Evolutionary conservation across 2,113 vertebrate genomes (phyloP), one percentile per base, ranked within the genome.

Genomic region (Ammospiza nelsoni): DNA sequence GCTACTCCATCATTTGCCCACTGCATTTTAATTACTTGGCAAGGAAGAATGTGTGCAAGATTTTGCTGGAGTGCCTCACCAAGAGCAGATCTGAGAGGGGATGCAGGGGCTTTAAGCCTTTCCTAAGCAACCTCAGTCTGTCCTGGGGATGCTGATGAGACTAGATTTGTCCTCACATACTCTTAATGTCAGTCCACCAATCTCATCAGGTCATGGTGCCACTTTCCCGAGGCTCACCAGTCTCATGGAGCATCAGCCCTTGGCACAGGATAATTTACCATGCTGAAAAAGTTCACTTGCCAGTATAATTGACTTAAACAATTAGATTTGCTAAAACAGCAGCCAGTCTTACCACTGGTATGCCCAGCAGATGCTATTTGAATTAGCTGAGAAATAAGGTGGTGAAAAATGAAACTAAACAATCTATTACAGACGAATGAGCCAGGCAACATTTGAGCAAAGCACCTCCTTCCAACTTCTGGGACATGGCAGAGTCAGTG

Each of bases 21-120:
- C 35, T 65, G 25, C 9, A 25, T 81, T 81, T 67, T 68, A 77
- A 54, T 37, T 52, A 43, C 17, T 48, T 28, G 31, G 8, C n/a
- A 25, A 37, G 33, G 35, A 83, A 61, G 51, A 25, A 35, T 10
- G 28, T 33, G 24, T 18, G 15, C 12, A 43, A 54, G 46, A 43
- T 51, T 39, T 46, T 62, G 14, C 52, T 80, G 33, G 25, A 41
- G 14, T 23, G 7, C 19, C 57, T 33, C 33, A 46, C 13, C 3
- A 6, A 25, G 19, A 3, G 0, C 12, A 41, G 44, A 37, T 69
- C 29, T 82, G 16, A 1, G 1, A 29, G 22, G 11, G 22, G 39
- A 37, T 46, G 11, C 39, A 46, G 39, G 19, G 25, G 6, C 21
- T 84, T 80, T 67, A 52, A 21, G 17, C 49, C 35, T 82, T 74